Base-by-base conservation (phyloP, 2,888 invertebrate species). In the Cantharis flavilabris region DNA sequence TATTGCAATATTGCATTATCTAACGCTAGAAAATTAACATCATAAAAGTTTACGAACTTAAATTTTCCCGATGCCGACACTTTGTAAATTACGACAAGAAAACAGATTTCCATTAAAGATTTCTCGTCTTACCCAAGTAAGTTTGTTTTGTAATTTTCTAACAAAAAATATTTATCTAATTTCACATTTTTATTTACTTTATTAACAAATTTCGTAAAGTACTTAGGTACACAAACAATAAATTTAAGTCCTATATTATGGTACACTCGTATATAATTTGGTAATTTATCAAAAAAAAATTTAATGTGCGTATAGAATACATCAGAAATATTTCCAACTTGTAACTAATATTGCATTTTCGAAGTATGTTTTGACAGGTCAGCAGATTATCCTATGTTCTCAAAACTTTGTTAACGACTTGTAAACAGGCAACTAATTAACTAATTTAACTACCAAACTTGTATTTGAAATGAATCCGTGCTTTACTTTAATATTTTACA, bases 371-470 rank as follows among this genome's bases (percentile, higher is more conserved):
- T 71, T 77, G 77, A 77, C 77, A 77, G 72, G 75, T 75, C 75
- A 77, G 77, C 77, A 71, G 74, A 75, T 77, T 77, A 77, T 77
- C 64, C 77, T 62, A 16, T 63, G 30, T 69, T 75, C 75, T 72
- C 69, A 71, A 62, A 77, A 77, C 71, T 74, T 80, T 75, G 79
- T 80, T 85, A 85, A 85, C 82, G 84, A 84, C 83, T 83, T 84
- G 84, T 82, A 84, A 84, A 83, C 84, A 84, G 83, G 83, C 82
- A 83, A 84, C 83, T 85, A 84, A 85, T 85, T 84, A 84, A 83
- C 83, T 83, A 83, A 84, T 83, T 84, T 77, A 77, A 77, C 77
- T 77, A 67, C 73, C 73, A 70, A 63, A 74, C 71, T 64, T 73
- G 71, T 73, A 73, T 77, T 71, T 63, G 63, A 71, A 77, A 77